Evolutionary conservation across 2,797 vertebrate genomes (phyloP).

Genomic region (Lagorchestes hirsutus): DNA sequence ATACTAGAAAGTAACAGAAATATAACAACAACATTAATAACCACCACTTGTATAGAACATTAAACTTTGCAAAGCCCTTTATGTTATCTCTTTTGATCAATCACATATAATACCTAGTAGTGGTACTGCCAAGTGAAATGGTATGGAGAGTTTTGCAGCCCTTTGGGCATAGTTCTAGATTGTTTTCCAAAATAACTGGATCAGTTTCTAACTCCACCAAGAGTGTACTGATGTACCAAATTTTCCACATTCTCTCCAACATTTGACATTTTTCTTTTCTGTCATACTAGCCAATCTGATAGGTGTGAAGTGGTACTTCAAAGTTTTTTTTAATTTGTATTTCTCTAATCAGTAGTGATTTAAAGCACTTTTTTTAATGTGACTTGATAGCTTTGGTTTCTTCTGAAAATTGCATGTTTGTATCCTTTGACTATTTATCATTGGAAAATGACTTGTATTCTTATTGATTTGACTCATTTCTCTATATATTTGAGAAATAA

Average conservation of each 20-base stretch:
- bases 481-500: not conserved
- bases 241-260: not conserved
- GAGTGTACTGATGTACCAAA: not conserved
- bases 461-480: not conserved
- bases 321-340: not conserved
- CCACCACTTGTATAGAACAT: not conserved
- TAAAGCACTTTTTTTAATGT: not conserved
- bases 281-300: not conserved
- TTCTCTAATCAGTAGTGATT: not conserved
- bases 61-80: not conserved
- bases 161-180: not conserved
- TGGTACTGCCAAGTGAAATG: not conserved
- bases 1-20: not conserved
- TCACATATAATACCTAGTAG: constrained; percentile 70
- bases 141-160: not conserved
- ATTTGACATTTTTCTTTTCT: not conserved
- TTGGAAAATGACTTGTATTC: not conserved
- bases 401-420: not conserved
- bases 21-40: not conserved
- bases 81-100: not conserved
- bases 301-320: not conserved
- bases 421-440: not conserved
- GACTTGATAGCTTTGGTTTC: no score
- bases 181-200: not conserved
- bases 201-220: not conserved